Percentiles rank a stretch among this genome's conserved stretches.
Evolutionary conservation across 2,888 invertebrate genomes (phyloP).

Genomic region (Bhutanitis thaidina): DNA sequence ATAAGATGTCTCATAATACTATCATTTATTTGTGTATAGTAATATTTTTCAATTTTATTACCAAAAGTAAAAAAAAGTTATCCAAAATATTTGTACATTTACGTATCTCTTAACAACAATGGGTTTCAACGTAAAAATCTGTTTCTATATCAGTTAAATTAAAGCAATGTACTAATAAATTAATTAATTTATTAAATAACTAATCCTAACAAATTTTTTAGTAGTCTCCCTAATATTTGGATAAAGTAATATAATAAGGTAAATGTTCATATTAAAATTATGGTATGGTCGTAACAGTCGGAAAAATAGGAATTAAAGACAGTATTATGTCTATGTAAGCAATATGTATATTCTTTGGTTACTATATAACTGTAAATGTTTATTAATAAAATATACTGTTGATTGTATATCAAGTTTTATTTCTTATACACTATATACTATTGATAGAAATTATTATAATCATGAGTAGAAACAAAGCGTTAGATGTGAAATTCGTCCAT

Average conservation of each 20-base stretch:
- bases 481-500: slow-evolving; percentile 6
- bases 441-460: not conserved
- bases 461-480: slow-evolving; percentile 7
- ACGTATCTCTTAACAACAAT: no score
- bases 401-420: slow-evolving; percentile 54
- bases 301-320: slow-evolving; percentile 37
- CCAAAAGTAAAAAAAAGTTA: no score
- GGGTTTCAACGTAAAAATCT: no score
- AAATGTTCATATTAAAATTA: slow-evolving; percentile 22
- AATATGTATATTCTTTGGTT: slow-evolving; percentile 71
- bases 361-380: slow-evolving; percentile 69
- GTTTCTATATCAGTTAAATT: no score
- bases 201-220: no score
- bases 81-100: no score
- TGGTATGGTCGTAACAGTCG: slow-evolving; percentile 43
- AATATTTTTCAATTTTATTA: no score
- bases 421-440: slow-evolving; percentile 22
- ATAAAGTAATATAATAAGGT: slow-evolving; percentile 8
- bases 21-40: no score
- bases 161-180: no score
- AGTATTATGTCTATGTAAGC: slow-evolving; percentile 65
- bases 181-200: no score
- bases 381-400: slow-evolving; percentile 78
- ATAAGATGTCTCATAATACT: no score
- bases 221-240: slow-evolving; percentile 1